Base-by-base conservation (phyloP, 2,888 invertebrate species). In the Euplexia lucipara region DNA sequence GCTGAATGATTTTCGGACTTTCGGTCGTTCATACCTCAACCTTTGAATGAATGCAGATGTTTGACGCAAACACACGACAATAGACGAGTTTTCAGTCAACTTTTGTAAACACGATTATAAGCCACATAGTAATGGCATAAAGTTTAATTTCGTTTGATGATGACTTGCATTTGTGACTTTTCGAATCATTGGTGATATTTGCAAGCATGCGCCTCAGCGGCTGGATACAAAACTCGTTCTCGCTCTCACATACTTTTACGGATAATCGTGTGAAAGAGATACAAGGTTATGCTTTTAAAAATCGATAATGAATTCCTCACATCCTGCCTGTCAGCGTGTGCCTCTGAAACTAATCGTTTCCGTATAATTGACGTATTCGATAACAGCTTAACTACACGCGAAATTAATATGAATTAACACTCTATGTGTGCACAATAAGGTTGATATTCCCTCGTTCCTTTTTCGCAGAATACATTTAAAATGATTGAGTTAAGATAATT, bases 301-400 rank as follows among this genome's bases (percentile, higher is more conserved):
- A 91, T 93, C 91, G 89, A 92, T 92, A 93, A 93, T 92, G 91
- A 90, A 87, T 90, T 88, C 87, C 88, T 91, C 86, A 86, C 92
- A 93, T 94, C 94, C 93, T 91, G 91, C 86, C 89, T 92, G 93
- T 93, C 93, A 92, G 88, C 93, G 89, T 92, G 92, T 89, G 92
- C 89, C 88, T 88, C 89, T 91, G 91, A 92, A 92, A 94, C 92
- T 91, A 93, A 94, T 94, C 92, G 93, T 91, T 94, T 94, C 94
- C 94, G 90, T 81, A 86, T 87, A 68, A 73, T 68, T 60, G 53
- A 39, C 30, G 45, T 63, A 59, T 49, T 61, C 14, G 2, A 52
- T 69, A 88, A 88, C 35, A 78, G 30, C 78, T 3, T 81, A 88
- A 72, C 66, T 68, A n/a, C 14, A 26, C 2, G n/a, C 2, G 6